Base-by-base conservation (phyloP, 2,113 vertebrate species). In the mouse (Mus musculus) region DNA sequence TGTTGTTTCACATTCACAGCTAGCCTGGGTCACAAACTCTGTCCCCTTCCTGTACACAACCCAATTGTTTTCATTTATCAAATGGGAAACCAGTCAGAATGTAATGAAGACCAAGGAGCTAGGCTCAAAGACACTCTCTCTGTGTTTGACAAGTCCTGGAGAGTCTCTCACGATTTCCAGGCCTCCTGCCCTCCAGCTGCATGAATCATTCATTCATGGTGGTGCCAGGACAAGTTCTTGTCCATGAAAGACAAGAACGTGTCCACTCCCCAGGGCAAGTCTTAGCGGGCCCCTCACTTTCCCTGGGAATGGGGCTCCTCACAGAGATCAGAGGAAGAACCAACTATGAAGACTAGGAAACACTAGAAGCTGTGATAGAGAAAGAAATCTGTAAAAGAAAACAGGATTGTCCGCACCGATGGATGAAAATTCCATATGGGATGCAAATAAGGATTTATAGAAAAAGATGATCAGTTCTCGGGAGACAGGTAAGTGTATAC, bases 391-490 rank as follows among this genome's bases (percentile, higher is more conserved):
- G 19, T 39, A 26, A 71, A 92, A 71, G 78, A 76, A 89, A 84
- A 69, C 80, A 30, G 19, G 16, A 17, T 20, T n/a, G 42, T 16
- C 72, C 46, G 42, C 63, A 36, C 3, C 10, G 65, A 72, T 49
- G 76, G 77, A 26, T 85, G 56, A 13, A 63, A 39, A n/a, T 67
- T 85, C 65, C n/a, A 93, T 8, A n/a, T 56, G 77, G 56, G 39
- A 94, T 93, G 49, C n/a, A 84, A 92, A 90, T 17, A 46, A 2
- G 20, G 26, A 89, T 49, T 67, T 89, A 91, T 2, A 76, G 54
- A 56, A 71, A 59, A 30, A 67, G 16, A 33, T 69, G 30, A 69
- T 16, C n/a, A 28, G 3, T 42, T 63, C 28, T 63, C 3, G 0
- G 56, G n/a, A 30, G 14, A 19, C 39, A 11, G 36, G 56, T 39